A percentile compares a stretch with the other conserved stretches of the same genome.
phyloP scores from a whole-genome alignment of 1,140 invertebrate species.

The Drosophila prosaltans region DNA sequence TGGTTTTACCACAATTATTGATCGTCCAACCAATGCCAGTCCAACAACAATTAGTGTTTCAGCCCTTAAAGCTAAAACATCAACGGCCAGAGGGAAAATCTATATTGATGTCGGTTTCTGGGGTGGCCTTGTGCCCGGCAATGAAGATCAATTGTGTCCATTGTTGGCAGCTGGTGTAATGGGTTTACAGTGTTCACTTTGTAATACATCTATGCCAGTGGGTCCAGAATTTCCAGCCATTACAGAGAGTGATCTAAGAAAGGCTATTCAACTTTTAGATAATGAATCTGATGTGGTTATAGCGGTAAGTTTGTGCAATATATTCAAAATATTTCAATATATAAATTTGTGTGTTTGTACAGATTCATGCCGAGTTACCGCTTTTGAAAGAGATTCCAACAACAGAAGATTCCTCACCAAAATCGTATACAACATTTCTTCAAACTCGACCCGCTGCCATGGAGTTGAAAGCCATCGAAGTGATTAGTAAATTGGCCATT shows the following conservation, averaged over 20 bases:
- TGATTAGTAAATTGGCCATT: constrained; percentile 85
- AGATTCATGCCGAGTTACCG: constrained; percentile 88
- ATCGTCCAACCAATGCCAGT: constrained; percentile 90
- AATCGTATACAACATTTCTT: constrained; percentile 87
- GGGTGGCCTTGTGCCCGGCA: constrained; percentile 88
- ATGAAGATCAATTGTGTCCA: constrained; percentile 84
- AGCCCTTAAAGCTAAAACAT: constrained; percentile 86
- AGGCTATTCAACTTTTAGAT: constrained; percentile 36
- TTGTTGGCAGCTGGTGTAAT: constrained; percentile 87
- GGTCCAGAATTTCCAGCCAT: constrained; percentile 83
- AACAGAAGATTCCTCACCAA: constrained; percentile 81
- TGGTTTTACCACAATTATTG: constrained; percentile 89
- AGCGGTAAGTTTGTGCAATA: constrained; percentile 47
- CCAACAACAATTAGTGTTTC: constrained; percentile 87
- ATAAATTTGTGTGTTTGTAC: background rate
- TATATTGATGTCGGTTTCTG: constrained; percentile 90
- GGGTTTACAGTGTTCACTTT: constrained; percentile 90
- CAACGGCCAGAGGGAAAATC: constrained; percentile 85
- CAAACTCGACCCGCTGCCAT: constrained; percentile 86
- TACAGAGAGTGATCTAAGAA: constrained; percentile 83
- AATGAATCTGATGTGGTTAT: constrained; percentile 52
- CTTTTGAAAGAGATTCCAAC: background rate
- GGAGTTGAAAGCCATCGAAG: constrained; percentile 87
- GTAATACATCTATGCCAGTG: constrained; percentile 84
- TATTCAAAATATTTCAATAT: too few species aligned